Base-by-base conservation (phyloP, 2,113 vertebrate species). In the Clarias macrocephalus region DNA sequence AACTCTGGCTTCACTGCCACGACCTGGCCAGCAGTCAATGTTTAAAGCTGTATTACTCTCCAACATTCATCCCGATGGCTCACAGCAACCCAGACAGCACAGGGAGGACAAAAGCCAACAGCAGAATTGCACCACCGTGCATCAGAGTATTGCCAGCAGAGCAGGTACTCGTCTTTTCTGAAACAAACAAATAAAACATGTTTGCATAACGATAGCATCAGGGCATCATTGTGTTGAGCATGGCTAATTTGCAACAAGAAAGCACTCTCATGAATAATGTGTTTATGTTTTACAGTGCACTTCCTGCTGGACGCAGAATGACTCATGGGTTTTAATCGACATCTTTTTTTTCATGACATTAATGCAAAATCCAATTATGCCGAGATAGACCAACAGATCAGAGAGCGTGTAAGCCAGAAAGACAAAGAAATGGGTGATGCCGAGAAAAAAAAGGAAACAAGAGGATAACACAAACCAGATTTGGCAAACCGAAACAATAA, bases 141-240 rank as follows among this genome's bases (percentile, higher is more conserved):
- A 94, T 92, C 72, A 95, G 89, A 88, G 92, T 68, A 93, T 93
- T 94, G 90, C 89, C 92, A 0, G 92, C 93, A 12, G 93, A 94
- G 90, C 95, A 96, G 15, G 91, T 84, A 1, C 87, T 87, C 60
- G 92, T 89, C 8, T 88, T 91, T 89, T 88, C 95, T 96, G 65
- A 89, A 77, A 75, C 81, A 88, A 84, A 28, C 59, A 90, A 65
- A 73, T 83, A 70, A 70, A 86, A 77, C 21, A 9, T 81, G 54
- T 62, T 81, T 42, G 30, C 2, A 37, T 25, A 37, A 12, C 5
- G 30, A 62, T 81, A 62, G 13, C 30, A 81, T 81, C 59, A 37
- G 11, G 79, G 19, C 30, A 60, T 62, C 30, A 62, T 25, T 81
- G 33, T 21, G 62, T 6, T 42, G 4, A 62, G 79, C 77, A 11